phyloP scores from a whole-genome alignment of 92 coral and sea anemone species.

The Epizoanthus fatuus region DNA sequence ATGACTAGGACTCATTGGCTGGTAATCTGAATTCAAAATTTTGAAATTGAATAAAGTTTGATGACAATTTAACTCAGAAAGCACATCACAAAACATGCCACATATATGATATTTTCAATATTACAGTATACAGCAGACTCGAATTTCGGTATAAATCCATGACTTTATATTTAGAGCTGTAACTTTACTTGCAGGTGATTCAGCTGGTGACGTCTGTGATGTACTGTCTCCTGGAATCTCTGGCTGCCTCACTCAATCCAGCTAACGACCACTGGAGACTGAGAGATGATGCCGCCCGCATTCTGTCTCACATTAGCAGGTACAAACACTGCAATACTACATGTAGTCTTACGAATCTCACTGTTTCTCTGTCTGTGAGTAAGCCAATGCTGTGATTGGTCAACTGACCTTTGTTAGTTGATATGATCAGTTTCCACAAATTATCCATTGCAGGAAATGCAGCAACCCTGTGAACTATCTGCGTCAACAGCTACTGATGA shows the following conservation, averaged over 20 bases:
- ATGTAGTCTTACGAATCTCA: not conserved
- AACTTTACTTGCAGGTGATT: conserved; percentile 75
- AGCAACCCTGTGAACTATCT: conserved; percentile 94
- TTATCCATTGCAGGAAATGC: conserved; percentile 74
- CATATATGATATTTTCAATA: not conserved
- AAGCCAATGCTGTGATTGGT: too few relatives aligned
- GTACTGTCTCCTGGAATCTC: conserved; percentile 93
- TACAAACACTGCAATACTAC: conserved; percentile 6
- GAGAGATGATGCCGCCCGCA: conserved; percentile 88
- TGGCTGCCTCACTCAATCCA: conserved; percentile 90
- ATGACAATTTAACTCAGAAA: too few relatives aligned
- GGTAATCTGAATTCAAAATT: too few relatives aligned
- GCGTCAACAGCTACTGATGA: conserved; percentile 91
- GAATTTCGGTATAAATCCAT: too few relatives aligned
- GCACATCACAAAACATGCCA: too few relatives aligned
- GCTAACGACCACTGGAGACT: conserved; percentile 95
- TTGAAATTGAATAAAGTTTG: too few relatives aligned
- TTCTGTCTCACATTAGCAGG: conserved; percentile 92
- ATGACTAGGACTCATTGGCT: too few relatives aligned
- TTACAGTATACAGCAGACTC: not conserved
- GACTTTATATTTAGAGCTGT: not conserved
- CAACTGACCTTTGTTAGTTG: not conserved
- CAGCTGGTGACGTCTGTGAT: conserved; percentile 96
- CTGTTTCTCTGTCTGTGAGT: too few relatives aligned
- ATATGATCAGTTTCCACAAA: not conserved